These are phyloP conservation scores for Glossophaga mutica DNA, from an alignment of 2,797 vertebrate genomes.

Conservation along the genomic window DNA sequence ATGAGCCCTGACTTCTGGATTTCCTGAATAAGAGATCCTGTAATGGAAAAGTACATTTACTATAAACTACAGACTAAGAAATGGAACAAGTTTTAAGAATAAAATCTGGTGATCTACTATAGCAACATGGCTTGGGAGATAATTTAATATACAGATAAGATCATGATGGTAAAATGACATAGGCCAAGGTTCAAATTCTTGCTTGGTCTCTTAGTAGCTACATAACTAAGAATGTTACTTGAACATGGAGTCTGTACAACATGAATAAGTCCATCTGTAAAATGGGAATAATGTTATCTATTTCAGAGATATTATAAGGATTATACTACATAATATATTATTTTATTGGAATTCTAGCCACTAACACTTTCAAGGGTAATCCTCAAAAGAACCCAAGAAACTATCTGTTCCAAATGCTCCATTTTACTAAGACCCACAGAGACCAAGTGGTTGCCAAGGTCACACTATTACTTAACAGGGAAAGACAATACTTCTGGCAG, in stretches of 20 bases:
- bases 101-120: constrained; percentile 4
- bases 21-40: not conserved
- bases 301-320: not conserved
- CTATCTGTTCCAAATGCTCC: constrained; percentile 20
- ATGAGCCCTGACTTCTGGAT: constrained; percentile 11
- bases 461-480: constrained; percentile 28
- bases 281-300: not conserved
- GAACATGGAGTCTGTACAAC: not conserved
- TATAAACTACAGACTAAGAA: constrained; percentile 11
- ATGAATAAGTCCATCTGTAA: not conserved
- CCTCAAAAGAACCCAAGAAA: not conserved
- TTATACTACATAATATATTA: not conserved
- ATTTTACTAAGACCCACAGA: constrained; percentile 36
- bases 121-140: not conserved
- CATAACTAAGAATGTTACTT: not conserved
- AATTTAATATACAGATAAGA: not conserved
- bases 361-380: constrained; percentile 19
- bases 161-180: not conserved
- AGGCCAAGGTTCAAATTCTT: constrained; percentile 6
- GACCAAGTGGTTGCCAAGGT: constrained; percentile 39
- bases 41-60: constrained; percentile 18
- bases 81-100: constrained; percentile 31
- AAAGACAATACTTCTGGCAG: constrained; percentile 58
- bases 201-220: not conserved
- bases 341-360: constrained; percentile 34